Conservation (phyloP, 2,113 vertebrate species). For the Dipodomys ordii region DNA sequence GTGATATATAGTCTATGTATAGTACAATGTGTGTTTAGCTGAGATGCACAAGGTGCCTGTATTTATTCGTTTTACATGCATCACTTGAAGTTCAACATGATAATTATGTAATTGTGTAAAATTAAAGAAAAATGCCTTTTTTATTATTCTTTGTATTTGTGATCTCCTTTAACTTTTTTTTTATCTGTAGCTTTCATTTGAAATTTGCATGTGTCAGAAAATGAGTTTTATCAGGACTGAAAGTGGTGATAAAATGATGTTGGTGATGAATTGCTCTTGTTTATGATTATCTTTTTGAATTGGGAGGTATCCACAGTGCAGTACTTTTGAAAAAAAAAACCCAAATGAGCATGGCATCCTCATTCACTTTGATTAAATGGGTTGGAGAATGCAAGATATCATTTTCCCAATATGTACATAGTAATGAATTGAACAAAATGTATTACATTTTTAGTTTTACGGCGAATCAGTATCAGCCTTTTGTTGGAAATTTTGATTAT, state of each 20-base stretch:
- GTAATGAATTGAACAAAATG: neutral
- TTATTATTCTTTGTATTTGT: neutral
- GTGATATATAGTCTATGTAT: neutral
- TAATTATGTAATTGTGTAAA: slow-evolving; percentile 10
- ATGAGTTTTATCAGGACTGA: slow-evolving; percentile 60
- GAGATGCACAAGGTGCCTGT: slow-evolving; percentile 55
- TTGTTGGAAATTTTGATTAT: slow-evolving; percentile 30
- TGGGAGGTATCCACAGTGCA: neutral
- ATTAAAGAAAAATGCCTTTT: neutral
- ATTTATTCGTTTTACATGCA: slow-evolving; percentile 54
- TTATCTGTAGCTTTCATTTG: slow-evolving; percentile 58
- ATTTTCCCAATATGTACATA: neutral
- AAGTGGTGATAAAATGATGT: slow-evolving; percentile 44
- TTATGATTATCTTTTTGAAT: slow-evolving; percentile 28
- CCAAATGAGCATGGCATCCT: neutral
- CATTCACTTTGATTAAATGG: slow-evolving; percentile 7
- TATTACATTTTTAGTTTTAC: slow-evolving; percentile 53
- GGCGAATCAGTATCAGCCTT: slow-evolving; percentile 52
- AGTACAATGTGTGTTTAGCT: slow-evolving; percentile 52
- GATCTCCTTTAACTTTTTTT: slow-evolving; percentile 20
- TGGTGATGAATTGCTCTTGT: slow-evolving; percentile 38
- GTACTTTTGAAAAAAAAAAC: neutral
- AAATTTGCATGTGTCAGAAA: slow-evolving; percentile 61
- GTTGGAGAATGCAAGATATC: slow-evolving; percentile 11
- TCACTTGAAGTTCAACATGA: slow-evolving; percentile 35